Evolutionary conservation across 2,113 vertebrate species (phyloP).

Genomic region (Prietella phreatophila): DNA sequence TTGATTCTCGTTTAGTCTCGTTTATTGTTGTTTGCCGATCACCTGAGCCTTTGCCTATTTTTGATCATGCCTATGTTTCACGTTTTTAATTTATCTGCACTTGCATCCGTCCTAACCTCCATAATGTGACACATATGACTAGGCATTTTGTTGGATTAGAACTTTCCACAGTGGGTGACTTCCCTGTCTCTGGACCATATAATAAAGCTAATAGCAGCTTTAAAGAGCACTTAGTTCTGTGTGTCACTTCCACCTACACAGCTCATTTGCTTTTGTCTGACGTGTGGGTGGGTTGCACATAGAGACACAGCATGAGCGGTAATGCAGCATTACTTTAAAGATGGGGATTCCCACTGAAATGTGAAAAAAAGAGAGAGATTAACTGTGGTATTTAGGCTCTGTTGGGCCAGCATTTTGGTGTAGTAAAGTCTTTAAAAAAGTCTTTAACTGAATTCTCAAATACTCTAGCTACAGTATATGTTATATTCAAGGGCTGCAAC

Average conservation of each 20-base stretch:
- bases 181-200: conserved; percentile 16
- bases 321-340: conserved; percentile 29
- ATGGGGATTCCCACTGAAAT: conserved; percentile 41
- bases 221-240: conserved; percentile 31
- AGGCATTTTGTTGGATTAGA: conserved; percentile 38
- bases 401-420: not conserved
- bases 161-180: conserved; percentile 35
- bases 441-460: not conserved
- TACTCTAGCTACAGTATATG: too few species aligned
- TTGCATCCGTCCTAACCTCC: too few species aligned
- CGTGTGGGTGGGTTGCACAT: conserved; percentile 47
- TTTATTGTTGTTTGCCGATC: too few species aligned
- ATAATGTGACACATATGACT: not conserved
- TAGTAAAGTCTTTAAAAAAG: not conserved
- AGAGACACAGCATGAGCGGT: conserved; percentile 23
- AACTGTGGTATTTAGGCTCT: not conserved
- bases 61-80: too few species aligned
- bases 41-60: too few species aligned
- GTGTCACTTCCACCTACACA: conserved; percentile 32
- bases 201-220: conserved; percentile 42
- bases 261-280: conserved; percentile 34
- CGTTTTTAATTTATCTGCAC: too few species aligned
- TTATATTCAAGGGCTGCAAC: not conserved
- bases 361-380: conserved; percentile 32
- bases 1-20: too few species aligned